These are phyloP conservation scores for Apodemia hepburni DNA, from an alignment of 2,888 invertebrate species.

Conservation along the genomic window DNA sequence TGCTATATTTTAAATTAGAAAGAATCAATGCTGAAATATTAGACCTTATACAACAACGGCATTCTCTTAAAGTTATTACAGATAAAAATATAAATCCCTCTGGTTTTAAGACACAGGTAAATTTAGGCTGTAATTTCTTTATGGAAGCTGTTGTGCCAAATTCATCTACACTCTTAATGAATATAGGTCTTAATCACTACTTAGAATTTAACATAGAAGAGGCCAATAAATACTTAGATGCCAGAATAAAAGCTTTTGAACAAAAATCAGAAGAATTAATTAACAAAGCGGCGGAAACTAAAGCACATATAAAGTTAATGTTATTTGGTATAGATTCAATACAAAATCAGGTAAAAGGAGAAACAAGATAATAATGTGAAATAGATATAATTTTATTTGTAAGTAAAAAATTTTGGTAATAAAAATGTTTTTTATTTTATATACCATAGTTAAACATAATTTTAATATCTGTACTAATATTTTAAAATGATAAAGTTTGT, in stretches of 20 bases:
- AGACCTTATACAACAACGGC: constrained; percentile 87
- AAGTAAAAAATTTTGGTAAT: background rate
- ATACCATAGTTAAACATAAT: background rate
- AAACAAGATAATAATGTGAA: background rate
- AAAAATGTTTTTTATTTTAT: constrained; percentile 1
- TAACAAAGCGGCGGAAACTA: constrained; percentile 84
- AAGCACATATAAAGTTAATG: constrained; percentile 89
- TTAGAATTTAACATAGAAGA: constrained; percentile 86
- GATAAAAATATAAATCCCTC: constrained; percentile 71
- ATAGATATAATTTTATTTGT: background rate
- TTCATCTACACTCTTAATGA: constrained; percentile 83
- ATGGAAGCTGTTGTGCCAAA: constrained; percentile 87
- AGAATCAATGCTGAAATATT: constrained; percentile 83
- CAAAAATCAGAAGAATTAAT: constrained; percentile 81
- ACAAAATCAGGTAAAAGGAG: constrained; percentile 43
- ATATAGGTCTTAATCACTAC: constrained; percentile 88
- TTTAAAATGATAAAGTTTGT: too few relatives aligned
- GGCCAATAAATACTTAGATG: constrained; percentile 85
- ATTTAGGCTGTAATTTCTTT: constrained; percentile 92
- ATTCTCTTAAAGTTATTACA: constrained; percentile 83
- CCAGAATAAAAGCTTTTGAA: constrained; percentile 83
- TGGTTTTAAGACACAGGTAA: constrained; percentile 78
- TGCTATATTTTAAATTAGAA: constrained; percentile 80
- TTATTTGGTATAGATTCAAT: constrained; percentile 84
- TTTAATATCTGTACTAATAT: background rate